These are phyloP conservation scores for Cheilosia vulpina DNA, from an alignment of 2,888 invertebrate genomes.

Conservation along the genomic window DNA sequence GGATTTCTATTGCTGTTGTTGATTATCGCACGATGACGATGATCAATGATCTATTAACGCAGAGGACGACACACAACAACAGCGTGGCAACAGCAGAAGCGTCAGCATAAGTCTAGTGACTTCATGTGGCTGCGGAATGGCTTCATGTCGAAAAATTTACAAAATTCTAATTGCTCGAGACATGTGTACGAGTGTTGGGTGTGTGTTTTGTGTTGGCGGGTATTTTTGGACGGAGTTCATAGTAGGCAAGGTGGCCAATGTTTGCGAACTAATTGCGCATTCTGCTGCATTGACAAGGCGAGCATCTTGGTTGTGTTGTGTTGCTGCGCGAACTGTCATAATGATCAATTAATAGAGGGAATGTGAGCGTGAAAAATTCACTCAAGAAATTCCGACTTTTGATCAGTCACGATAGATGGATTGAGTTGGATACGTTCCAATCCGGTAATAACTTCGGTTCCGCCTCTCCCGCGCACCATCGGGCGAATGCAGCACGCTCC, in stretches of 20 bases:
- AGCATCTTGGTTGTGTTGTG: conserved; percentile 50
- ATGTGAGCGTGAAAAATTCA: conserved; percentile 71
- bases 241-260: conserved; percentile 65
- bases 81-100: conserved; percentile 59
- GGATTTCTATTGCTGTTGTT: conserved; percentile 50
- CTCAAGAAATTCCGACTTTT: conserved; percentile 59
- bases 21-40: conserved; percentile 71
- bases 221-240: conserved; percentile 47
- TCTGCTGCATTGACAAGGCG: conserved; percentile 66
- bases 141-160: conserved; percentile 65
- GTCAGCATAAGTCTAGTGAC: conserved; percentile 7
- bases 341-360: conserved; percentile 70
- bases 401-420: conserved; percentile 66
- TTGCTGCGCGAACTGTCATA: conserved; percentile 61
- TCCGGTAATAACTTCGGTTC: conserved; percentile 33
- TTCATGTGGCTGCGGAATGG: conserved; percentile 51
- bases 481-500: conserved; percentile 3
- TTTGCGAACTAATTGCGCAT: conserved; percentile 70
- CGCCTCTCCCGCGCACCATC: not conserved
- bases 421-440: conserved; percentile 54
- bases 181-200: conserved; percentile 7
- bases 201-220: conserved; percentile 1
- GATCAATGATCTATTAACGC: conserved; percentile 74
- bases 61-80: conserved; percentile 63
- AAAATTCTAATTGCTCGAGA: conserved; percentile 58